These are phyloP conservation scores for Galeopterus variegatus DNA, from an alignment of 2,113 vertebrate species.

Conservation along the genomic window DNA sequence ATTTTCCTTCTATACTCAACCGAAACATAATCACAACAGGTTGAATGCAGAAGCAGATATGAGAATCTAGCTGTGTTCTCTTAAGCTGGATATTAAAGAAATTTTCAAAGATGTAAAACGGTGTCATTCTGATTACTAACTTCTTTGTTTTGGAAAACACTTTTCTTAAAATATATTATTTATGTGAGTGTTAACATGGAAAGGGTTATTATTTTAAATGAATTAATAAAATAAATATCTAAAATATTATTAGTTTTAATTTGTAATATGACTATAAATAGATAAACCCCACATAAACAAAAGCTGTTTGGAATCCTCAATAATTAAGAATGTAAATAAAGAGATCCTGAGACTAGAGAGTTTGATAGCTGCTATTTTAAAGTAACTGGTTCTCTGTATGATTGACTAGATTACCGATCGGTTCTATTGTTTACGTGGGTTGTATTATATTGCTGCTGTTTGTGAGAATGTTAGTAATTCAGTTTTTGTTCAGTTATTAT, in stretches of 20 bases:
- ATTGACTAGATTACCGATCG: neutral
- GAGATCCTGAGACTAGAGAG: neutral
- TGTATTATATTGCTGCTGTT: constrained; percentile 30
- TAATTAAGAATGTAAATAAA: constrained; percentile 36
- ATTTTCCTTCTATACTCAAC: constrained; percentile 51
- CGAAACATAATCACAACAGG: neutral
- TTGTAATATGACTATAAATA: constrained; percentile 12
- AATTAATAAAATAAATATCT: constrained; percentile 29
- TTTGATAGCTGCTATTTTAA: constrained; percentile 53
- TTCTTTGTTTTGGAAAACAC: constrained; percentile 57
- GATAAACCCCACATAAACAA: neutral
- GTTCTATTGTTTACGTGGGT: constrained; percentile 37
- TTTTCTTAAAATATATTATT: constrained; percentile 38
- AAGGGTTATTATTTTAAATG: constrained; percentile 47
- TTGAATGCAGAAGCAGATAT: constrained; percentile 17
- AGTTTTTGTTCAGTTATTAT: constrained; percentile 12
- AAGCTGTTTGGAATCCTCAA: constrained; percentile 18
- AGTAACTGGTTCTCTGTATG: constrained; percentile 39
- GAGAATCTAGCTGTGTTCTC: neutral
- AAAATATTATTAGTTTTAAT: constrained; percentile 48
- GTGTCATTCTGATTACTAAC: neutral
- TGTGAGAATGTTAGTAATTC: constrained; percentile 27
- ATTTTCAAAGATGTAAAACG: constrained; percentile 50
- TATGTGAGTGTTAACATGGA: constrained; percentile 8
- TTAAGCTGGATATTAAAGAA: constrained; percentile 49